Evolutionary conservation across 2,888 invertebrate genomes (phyloP).

Genomic region (Dolichopus griseipennis): DNA sequence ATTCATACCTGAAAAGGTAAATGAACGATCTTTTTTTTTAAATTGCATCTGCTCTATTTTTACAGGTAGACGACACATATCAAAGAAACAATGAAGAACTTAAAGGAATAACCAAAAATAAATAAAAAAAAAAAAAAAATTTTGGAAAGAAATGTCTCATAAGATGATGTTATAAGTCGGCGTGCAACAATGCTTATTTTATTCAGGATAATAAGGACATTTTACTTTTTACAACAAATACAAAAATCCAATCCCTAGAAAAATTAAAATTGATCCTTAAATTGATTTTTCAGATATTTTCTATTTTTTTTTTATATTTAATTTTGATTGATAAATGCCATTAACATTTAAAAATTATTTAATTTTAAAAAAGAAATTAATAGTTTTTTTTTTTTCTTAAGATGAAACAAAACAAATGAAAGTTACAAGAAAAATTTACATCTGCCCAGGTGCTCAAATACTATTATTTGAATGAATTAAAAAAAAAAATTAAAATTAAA

Average conservation of each 20-base stretch:
- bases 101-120: neutral
- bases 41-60: conserved; percentile 9
- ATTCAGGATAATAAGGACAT: neutral
- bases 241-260: neutral
- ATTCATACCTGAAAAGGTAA: neutral
- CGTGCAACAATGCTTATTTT: neutral
- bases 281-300: neutral
- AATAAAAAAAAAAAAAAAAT: too few species aligned
- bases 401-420: too few species aligned
- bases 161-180: neutral
- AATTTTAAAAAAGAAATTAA: too few species aligned
- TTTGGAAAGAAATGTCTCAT: neutral
- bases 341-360: neutral
- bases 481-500: too few species aligned
- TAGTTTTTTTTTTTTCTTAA: too few species aligned
- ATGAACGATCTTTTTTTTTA: neutral
- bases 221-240: neutral
- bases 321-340: neutral
- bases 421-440: too few species aligned
- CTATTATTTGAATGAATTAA: too few species aligned
- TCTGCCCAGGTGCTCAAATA: too few species aligned
- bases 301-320: neutral
- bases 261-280: neutral
- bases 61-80: conserved; percentile 9
- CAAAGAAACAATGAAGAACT: neutral